Evolutionary conservation across 2,797 vertebrate genomes (phyloP).

Genomic region (Oceanodroma leucorhoa): DNA sequence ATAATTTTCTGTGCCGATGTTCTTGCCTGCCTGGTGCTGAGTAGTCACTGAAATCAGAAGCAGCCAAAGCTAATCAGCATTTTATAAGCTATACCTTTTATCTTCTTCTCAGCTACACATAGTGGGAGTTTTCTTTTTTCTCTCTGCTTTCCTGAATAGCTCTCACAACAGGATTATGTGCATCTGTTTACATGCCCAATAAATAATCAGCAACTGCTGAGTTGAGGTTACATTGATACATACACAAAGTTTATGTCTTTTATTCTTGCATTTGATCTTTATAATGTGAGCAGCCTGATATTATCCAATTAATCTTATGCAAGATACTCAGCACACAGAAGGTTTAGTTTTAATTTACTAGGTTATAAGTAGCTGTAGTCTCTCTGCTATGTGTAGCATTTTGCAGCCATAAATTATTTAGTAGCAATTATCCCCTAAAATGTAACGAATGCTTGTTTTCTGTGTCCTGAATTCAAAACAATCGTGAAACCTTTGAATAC

Average conservation of each 20-base stretch:
- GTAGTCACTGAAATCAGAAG: background rate
- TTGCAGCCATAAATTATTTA: constrained; percentile 72
- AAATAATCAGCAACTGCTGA: constrained; percentile 62
- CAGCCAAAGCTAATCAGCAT: background rate
- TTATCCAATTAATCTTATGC: constrained; percentile 69
- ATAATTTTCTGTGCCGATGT: background rate
- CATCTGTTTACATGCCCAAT: constrained; percentile 49
- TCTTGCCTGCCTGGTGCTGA: background rate
- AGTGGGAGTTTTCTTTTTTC: background rate
- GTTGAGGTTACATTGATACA: constrained; percentile 39
- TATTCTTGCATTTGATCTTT: constrained; percentile 64
- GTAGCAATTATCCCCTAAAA: constrained; percentile 72
- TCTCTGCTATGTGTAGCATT: constrained; percentile 45
- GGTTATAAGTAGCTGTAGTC: constrained; percentile 49
- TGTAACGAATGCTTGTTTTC: constrained; percentile 47
- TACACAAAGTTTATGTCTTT: constrained; percentile 62
- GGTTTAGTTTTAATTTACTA: constrained; percentile 71
- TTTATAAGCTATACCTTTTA: background rate
- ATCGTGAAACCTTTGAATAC: background rate
- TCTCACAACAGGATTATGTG: constrained; percentile 23
- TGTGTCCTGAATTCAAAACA: constrained; percentile 62
- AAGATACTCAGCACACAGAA: constrained; percentile 22
- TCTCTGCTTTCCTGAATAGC: background rate
- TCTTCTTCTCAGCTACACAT: background rate
- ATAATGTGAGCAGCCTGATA: constrained; percentile 56